Evolutionary conservation across 2,797 vertebrate genomes (phyloP), one percentile per base, ranked within the genome.

Genomic region (Lerista edwardsae): DNA sequence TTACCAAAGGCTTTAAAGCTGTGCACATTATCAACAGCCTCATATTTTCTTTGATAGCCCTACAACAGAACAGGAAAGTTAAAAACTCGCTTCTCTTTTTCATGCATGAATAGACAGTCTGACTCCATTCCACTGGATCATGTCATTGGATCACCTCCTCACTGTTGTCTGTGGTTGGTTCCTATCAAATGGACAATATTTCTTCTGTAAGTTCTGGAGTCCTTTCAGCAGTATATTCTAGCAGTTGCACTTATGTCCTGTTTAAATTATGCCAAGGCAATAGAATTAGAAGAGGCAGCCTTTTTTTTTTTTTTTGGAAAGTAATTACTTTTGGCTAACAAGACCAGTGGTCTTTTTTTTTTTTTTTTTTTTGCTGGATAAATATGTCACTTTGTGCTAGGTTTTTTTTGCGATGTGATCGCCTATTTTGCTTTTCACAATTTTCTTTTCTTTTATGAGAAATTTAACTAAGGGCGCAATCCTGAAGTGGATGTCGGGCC

Each of bases 11-110:
- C 84, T 91, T 92, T 87, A 82, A 86, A 83, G 79, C 27, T 91
- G 82, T 79, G 83, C 79, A 78, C 39, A 21, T 84, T 90, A 84
- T 91, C 76, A 90, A 83, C 80, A 80, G 11, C 82, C 88, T 92
- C 77, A 85, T 82, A 81, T 86, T 87, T 88, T 86, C 88, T 87
- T 92, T 91, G 91, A 89, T 91, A 92, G 72, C 74, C 76, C 59
- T 25, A 9, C 57, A 76, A 80, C 72, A 87, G 69, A 74, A 84
- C 83, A 86, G 73, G 27, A 47, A 19, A 47, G 25, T 80, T 89
- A 88, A 87, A n/a, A 87, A 83, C 51, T 83, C 62, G 59, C 61
- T 19, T 85, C 86, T 91, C 79, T 75, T 77, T 87, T 86, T 85
- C 34, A 12, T 84, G 84, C 65, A 79, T 83, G 80, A 86, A 29